Evolutionary conservation across 2,888 invertebrate genomes (phyloP), one percentile per base, ranked within the genome.

Genomic region (Ceratothoa steindachneri): DNA sequence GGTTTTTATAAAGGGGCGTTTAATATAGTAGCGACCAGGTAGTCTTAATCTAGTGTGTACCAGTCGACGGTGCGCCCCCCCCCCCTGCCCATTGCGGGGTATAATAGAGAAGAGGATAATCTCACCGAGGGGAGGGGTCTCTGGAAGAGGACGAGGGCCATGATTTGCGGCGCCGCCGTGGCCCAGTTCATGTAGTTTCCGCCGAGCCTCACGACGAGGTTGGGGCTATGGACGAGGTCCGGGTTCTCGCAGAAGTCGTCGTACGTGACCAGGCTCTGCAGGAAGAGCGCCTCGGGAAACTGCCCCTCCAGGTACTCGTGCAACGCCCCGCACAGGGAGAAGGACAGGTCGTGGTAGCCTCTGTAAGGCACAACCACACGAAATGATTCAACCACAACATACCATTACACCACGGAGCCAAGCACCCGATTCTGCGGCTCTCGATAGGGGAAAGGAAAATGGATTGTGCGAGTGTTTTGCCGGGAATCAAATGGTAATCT

Each of bases 151-250:
- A 93, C 89, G 80, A 93, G 87, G 80, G 94, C 93, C 83, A 96
- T 89, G 82, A 98, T 89, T 83, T 96, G 89, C 60, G 97, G 94
- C 76, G 92, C 92, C 81, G 97, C 97, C 81, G 91, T 90, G 81
- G 90, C 88, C 95, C 96, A 97, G 82, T 91, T 93, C 87, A 93
- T 91, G 85, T 91, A 93, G 86, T 95, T 93, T 82, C 91, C 91
- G 83, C 91, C 91, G 79, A 96, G 89, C 82, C 93, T 89, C 81
- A 96, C 90, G 79, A 95, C 90, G 82, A 96, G 88, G 83, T 93
- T 91, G 55, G 93, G 91, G 80, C 91, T 90, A 81, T 90, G 88
- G 80, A 93, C 88, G 81, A 93, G 84, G 80, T 88, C 87, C 69
- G 93, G 91, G 85, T 92, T 91, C 69, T 86, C 84, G 53, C 84